These are phyloP conservation scores for Bufo bufo DNA, from an alignment of 2,113 vertebrate genomes.

Conservation along the genomic window DNA sequence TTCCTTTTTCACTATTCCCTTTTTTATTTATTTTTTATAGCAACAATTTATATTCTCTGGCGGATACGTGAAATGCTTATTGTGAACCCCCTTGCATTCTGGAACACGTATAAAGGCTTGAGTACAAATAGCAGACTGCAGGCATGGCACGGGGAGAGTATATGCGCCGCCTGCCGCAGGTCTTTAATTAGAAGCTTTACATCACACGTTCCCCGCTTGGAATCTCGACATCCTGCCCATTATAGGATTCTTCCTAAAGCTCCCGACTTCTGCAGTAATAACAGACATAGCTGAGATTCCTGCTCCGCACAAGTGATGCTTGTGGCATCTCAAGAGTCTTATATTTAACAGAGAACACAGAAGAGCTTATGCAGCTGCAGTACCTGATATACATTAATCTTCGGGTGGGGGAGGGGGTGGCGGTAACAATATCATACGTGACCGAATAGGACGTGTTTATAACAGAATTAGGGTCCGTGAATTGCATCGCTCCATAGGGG, in stretches of 20 bases:
- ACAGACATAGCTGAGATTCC: slow-evolving; percentile 13
- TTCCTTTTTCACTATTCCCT: too few species aligned
- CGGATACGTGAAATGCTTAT: too few species aligned
- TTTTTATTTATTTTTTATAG: too few species aligned
- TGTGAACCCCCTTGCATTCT: background rate
- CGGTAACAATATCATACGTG: background rate
- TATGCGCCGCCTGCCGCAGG: too few species aligned
- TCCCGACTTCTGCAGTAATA: background rate
- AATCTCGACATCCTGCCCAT: background rate
- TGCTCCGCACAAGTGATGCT: background rate
- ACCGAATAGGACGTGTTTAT: too few species aligned
- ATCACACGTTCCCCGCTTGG: too few species aligned
- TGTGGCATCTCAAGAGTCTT: background rate
- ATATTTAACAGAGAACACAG: background rate
- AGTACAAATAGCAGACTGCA: background rate
- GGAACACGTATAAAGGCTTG: background rate
- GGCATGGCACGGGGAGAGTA: background rate
- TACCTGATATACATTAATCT: too few species aligned
- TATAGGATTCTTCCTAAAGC: background rate
- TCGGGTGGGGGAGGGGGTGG: background rate
- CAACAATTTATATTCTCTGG: too few species aligned
- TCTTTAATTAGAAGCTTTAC: background rate
- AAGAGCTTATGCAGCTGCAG: background rate
- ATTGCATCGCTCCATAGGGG: too few species aligned
- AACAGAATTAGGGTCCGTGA: too few species aligned